Evolutionary conservation across 2,888 invertebrate species (phyloP), one percentile per base, ranked within the genome.

Genomic region (Mylabris sibirica): DNA sequence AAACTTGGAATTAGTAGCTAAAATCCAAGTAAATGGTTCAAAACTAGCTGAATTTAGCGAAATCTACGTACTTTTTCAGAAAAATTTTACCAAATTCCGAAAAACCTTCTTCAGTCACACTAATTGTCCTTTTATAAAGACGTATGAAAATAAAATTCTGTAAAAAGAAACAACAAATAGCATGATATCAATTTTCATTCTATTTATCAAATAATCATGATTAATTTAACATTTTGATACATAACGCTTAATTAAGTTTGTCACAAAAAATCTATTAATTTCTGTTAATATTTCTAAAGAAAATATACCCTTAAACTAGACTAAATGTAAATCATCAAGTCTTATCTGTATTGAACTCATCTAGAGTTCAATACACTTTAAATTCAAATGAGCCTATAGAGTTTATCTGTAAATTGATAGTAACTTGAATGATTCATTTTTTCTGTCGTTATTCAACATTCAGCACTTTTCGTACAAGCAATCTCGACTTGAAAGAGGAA

Each of bases 201-300:
- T 44, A 17, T 44, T 38, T 44, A 6, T 44, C 20, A 53, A 53
- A 53, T 20, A 44, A 44, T 44, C 44, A 44, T 44, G 44, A 44
- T 17, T 44, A 44, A 44, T 44, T 44, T 17, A 44, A n/a, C 9
- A 53, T 22, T 53, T 53, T 22, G 8, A 22, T 20, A 22, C 49
- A 53, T 53, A 9, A 20, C 20, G 20, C 8, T 20, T 22, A 20
- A 53, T 11, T 22, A 53, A 53, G 3, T 17, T n/a, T 35, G 9
- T 11, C n/a, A n/a, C n/a, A 35, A 9, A 2, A 8, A 8, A 35
- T 35, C 35, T 35, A 35, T 9, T 38, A 5, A 1, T n/a, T 17
- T 17, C 44, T 44, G 17, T 44, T 44, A 44, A 17, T 17, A 17
- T 8, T 5, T 17, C 44, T 17, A 17, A 17, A 4, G 4, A 5